Evolutionary conservation across 2,113 vertebrate genomes (phyloP).

Genomic region (Centrocercus urophasianus): DNA sequence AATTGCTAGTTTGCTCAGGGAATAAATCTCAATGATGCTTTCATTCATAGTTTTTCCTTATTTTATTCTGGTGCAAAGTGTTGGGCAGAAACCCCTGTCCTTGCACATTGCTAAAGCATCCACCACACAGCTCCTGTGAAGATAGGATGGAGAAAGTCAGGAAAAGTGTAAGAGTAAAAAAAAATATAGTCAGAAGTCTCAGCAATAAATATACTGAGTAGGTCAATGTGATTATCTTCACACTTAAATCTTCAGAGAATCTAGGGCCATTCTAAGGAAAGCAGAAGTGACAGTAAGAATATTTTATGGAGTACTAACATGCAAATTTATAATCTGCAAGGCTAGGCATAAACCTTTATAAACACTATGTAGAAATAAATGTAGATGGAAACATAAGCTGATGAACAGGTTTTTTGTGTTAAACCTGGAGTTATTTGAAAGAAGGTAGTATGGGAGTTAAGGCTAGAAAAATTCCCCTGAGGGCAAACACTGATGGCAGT

Average conservation of each 20-base stretch:
- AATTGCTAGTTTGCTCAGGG: neutral
- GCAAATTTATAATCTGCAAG: conserved; percentile 41
- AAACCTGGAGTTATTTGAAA: conserved; percentile 56
- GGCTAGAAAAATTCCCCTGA: conserved; percentile 53
- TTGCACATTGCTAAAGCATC: neutral
- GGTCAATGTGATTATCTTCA: neutral
- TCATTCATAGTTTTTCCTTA: neutral
- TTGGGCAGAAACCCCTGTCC: neutral
- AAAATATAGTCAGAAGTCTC: neutral
- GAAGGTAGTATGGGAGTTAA: conserved; percentile 37
- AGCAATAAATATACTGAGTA: neutral
- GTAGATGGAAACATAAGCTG: conserved; percentile 50
- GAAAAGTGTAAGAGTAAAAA: neutral
- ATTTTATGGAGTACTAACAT: conserved; percentile 24
- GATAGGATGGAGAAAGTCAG: neutral
- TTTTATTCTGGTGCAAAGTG: neutral
- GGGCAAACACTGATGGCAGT: conserved; percentile 38
- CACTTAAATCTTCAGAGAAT: neutral
- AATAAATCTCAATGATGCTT: neutral
- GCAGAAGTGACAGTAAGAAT: neutral
- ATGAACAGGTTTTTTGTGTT: conserved; percentile 65
- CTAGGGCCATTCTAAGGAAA: neutral
- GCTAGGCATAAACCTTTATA: conserved; percentile 39
- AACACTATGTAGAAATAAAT: conserved; percentile 42
- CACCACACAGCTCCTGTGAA: neutral